Base-by-base conservation (phyloP, 2,797 vertebrate species). In the Lagodon rhomboides region DNA sequence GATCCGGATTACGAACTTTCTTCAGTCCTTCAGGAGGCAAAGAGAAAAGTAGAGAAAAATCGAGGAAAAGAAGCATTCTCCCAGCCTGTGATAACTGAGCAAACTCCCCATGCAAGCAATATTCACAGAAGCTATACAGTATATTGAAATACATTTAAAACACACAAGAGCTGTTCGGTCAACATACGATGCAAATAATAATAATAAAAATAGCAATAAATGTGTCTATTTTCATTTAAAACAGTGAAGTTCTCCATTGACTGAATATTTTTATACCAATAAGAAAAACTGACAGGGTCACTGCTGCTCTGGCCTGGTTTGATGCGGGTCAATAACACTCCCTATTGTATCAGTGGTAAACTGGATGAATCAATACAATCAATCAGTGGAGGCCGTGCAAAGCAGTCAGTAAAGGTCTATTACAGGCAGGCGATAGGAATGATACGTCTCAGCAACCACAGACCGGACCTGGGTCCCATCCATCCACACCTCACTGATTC, bases 1-100 rank as follows among this genome's bases (percentile, higher is more conserved):
- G 95, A 96, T 96, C 96, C 95, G 95, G 96, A 96, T 97, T 96
- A 95, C 96, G 95, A 95, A 95, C 94, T 96, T 96, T 96, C 95
- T 96, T 96, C 96, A 97, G 95, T 96, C 96, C 96, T 96, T 96
- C 94, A 94, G 95, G 95, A 94, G 93, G 95, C 95, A 95, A 92
- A 95, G 94, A 96, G 89, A 95, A 92, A 93, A 94, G 95, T 93
- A 95, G 89, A 92, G 86, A 94, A 92, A 38, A 92, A 93, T 93
- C 90, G 94, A 95, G 93, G 85, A 93, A 94, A 94, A 94, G 91
- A 95, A 94, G 89, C 87, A 94, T 88, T 93, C 86, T 93, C 80
- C 85, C 81, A 91, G 79, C 86, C 83, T 85, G 89, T 85, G 88
- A 90, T 79, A 84, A 62, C 90, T 83, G 63, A 89, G 84, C 82